Percentiles rank a stretch among this genome's conserved stretches.
Conservation (phyloP, 2,888 invertebrate genomes). For the Drosophila pegasa region DNA sequence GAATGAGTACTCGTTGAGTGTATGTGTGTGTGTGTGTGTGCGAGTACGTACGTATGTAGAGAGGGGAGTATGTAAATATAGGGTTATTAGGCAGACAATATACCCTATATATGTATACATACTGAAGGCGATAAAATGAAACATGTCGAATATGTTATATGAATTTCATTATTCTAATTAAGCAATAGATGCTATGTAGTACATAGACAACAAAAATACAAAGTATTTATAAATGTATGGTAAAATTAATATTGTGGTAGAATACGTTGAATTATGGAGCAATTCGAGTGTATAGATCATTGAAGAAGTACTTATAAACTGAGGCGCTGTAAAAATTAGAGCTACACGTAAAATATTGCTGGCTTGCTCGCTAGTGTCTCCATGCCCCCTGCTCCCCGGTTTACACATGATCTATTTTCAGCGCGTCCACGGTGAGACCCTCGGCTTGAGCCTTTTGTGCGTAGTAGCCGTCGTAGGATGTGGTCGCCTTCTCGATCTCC, state of each 20-base stretch:
- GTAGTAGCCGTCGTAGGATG: slow-evolving; percentile 74
- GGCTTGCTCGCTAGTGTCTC: slow-evolving; percentile 34
- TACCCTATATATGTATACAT: background rate
- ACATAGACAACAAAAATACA: slow-evolving; percentile 65
- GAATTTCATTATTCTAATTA: slow-evolving; percentile 61
- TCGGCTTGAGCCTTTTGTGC: slow-evolving; percentile 74
- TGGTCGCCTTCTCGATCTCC: slow-evolving; percentile 73
- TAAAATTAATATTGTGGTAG: slow-evolving; percentile 57
- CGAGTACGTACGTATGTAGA: background rate
- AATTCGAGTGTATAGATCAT: slow-evolving; percentile 55
- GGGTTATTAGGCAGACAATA: slow-evolving; percentile 1
- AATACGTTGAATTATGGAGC: slow-evolving; percentile 53
- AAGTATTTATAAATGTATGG: slow-evolving; percentile 40
- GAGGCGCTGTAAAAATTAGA: slow-evolving; percentile 49
- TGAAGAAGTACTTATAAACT: slow-evolving; percentile 44
- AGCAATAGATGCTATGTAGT: slow-evolving; percentile 54
- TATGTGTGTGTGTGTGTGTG: background rate
- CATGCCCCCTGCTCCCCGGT: slow-evolving; percentile 3
- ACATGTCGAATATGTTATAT: slow-evolving; percentile 41
- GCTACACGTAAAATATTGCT: slow-evolving; percentile 59
- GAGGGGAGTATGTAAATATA: slow-evolving; percentile 4
- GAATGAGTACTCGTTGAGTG: background rate
- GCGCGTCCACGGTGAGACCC: slow-evolving; percentile 64
- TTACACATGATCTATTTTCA: slow-evolving; percentile 74
- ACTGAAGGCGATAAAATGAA: background rate